These are phyloP conservation scores for Pristiophorus japonicus DNA, from an alignment of 2,113 vertebrate genomes.

Conservation along the genomic window DNA sequence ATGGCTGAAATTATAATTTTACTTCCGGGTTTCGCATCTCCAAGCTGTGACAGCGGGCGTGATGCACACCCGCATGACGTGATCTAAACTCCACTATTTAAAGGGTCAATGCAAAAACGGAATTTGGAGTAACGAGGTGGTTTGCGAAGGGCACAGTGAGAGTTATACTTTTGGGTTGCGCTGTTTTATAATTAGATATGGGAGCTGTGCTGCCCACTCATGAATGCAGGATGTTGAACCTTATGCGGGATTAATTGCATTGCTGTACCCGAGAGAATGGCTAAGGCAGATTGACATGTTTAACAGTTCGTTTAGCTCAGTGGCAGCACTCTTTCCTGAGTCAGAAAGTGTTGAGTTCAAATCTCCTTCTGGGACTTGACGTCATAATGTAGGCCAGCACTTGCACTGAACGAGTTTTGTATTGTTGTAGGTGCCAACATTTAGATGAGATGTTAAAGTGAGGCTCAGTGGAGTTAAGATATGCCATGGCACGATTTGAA, in stretches of 20 bases:
- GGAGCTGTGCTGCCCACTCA: neutral
- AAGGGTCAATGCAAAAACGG: no score
- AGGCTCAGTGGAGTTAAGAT: neutral
- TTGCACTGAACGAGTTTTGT: neutral
- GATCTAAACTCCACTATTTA: no score
- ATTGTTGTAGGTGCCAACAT: neutral
- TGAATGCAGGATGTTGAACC: neutral
- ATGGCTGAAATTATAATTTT: no score
- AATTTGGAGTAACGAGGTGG: no score
- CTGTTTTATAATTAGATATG: neutral
- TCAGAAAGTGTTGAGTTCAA: neutral
- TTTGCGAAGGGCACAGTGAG: no score
- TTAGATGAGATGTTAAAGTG: neutral
- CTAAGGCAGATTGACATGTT: neutral
- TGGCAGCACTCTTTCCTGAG: neutral
- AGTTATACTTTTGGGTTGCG: neutral
- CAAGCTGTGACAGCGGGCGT: no score
- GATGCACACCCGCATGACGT: no score
- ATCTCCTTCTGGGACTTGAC: neutral
- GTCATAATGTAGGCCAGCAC: no score
- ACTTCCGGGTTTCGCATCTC: no score
- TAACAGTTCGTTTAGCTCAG: neutral
- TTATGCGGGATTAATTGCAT: neutral
- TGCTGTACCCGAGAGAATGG: neutral
- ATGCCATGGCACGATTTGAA: neutral